Evolutionary conservation across 2,888 invertebrate genomes (phyloP).

Genomic region (Tiphia femorata): DNA sequence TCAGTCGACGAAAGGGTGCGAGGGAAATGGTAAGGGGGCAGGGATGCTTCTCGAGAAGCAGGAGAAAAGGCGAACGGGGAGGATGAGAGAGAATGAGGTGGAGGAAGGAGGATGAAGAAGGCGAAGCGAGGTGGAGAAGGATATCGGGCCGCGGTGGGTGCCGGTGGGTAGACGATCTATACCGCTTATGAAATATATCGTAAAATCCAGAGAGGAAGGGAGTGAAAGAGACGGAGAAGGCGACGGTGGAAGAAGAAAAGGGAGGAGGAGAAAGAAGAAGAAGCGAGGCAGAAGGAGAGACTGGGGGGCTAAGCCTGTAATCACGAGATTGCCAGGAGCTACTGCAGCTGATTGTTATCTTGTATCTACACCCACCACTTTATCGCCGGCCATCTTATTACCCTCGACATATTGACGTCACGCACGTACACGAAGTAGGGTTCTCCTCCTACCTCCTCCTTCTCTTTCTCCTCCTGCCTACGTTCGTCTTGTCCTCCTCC

Average conservation of each 20-base stretch:
- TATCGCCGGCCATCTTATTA: constrained; percentile 68
- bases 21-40: too few relatives aligned
- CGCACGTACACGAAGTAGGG: constrained; percentile 57
- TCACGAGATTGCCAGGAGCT: constrained; percentile 68
- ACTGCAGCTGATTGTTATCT: constrained; percentile 68
- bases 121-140: constrained; percentile 3
- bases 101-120: constrained; percentile 5
- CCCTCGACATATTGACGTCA: constrained; percentile 67
- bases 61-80: too few relatives aligned
- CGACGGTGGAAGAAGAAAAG: constrained; percentile 24
- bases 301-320: constrained; percentile 65
- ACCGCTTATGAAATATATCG: constrained; percentile 55
- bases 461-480: constrained; percentile 13
- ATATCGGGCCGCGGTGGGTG: constrained; percentile 16
- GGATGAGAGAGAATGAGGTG: neutral
- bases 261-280: constrained; percentile 22
- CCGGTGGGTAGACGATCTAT: constrained; percentile 30
- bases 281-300: constrained; percentile 36
- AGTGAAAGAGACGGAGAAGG: constrained; percentile 16
- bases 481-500: neutral
- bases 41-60: neutral
- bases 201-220: constrained; percentile 37
- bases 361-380: constrained; percentile 68
- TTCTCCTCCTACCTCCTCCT: constrained; percentile 24
- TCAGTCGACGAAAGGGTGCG: too few relatives aligned